Conservation (phyloP, 1,140 invertebrate species). For the Heliconius nattereri region DNA sequence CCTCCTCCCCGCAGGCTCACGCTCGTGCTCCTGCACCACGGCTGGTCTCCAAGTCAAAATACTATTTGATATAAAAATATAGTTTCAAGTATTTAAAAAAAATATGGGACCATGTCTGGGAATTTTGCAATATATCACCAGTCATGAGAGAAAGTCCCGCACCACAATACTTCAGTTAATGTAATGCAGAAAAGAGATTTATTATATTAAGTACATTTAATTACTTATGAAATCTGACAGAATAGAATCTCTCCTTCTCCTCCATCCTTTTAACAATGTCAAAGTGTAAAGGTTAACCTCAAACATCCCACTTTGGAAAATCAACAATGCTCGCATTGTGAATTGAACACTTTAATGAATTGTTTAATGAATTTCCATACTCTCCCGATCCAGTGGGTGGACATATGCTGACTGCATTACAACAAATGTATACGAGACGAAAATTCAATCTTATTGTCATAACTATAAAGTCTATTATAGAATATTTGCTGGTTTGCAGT, state of each 20-base stretch:
- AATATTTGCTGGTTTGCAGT: neutral
- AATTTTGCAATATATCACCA: too few relatives aligned
- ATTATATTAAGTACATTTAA: too few relatives aligned
- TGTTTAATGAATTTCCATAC: slow-evolving; percentile 24
- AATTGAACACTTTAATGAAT: slow-evolving; percentile 1
- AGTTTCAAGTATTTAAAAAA: too few relatives aligned
- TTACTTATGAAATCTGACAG: too few relatives aligned
- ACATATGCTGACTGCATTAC: slow-evolving; percentile 20
- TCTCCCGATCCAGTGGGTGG: slow-evolving; percentile 7
- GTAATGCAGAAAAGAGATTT: too few relatives aligned
- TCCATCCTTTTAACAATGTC: neutral
- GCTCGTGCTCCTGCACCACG: too few relatives aligned
- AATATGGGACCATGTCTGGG: too few relatives aligned
- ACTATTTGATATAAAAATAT: too few relatives aligned
- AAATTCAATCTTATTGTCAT: neutral
- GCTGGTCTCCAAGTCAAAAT: too few relatives aligned
- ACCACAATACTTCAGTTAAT: too few relatives aligned
- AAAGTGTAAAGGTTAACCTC: neutral
- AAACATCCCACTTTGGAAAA: slow-evolving; percentile 1
- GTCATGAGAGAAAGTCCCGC: too few relatives aligned
- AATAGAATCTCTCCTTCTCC: neutral
- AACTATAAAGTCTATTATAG: slow-evolving; percentile 3
- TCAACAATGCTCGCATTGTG: neutral
- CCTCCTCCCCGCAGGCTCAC: too few relatives aligned
- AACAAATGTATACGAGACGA: neutral